A percentile compares a stretch with the other conserved stretches of the same genome.
Evolutionary conservation across 2,113 vertebrate species (phyloP).

Genomic region (Scolopax mira): DNA sequence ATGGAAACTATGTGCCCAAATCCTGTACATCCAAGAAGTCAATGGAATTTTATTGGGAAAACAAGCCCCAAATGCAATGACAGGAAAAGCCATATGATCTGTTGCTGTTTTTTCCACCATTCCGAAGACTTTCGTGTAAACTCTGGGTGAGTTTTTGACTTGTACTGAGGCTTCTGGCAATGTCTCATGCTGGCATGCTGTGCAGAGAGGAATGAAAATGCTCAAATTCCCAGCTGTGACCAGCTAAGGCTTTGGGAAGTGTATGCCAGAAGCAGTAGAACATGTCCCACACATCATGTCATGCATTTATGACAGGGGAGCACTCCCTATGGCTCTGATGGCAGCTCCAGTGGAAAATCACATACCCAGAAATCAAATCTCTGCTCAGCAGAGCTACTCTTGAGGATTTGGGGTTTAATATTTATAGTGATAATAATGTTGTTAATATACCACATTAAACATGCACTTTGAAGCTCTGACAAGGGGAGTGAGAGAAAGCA

Average conservation of each 20-base stretch:
- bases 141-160: neutral
- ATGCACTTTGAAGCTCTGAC: slow-evolving; percentile 6
- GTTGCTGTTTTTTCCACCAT: neutral
- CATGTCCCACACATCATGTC: neutral
- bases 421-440: slow-evolving; percentile 11
- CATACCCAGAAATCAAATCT: neutral
- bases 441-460: slow-evolving; percentile 20
- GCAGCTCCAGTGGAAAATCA: neutral
- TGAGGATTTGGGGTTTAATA: neutral
- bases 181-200: neutral
- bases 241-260: neutral
- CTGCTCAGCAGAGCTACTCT: neutral
- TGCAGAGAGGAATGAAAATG: neutral
- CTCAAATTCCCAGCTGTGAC: neutral
- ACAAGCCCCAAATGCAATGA: neutral
- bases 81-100: fast-evolving
- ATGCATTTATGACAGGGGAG: neutral
- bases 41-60: neutral
- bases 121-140: neutral
- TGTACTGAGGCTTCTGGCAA: neutral
- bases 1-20: neutral
- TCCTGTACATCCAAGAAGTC: neutral
- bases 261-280: neutral
- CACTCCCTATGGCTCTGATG: neutral
- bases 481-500: slow-evolving; percentile 3